These are phyloP conservation scores for Physeter macrocephalus DNA, from an alignment of 2,113 vertebrate genomes.

Conservation along the genomic window DNA sequence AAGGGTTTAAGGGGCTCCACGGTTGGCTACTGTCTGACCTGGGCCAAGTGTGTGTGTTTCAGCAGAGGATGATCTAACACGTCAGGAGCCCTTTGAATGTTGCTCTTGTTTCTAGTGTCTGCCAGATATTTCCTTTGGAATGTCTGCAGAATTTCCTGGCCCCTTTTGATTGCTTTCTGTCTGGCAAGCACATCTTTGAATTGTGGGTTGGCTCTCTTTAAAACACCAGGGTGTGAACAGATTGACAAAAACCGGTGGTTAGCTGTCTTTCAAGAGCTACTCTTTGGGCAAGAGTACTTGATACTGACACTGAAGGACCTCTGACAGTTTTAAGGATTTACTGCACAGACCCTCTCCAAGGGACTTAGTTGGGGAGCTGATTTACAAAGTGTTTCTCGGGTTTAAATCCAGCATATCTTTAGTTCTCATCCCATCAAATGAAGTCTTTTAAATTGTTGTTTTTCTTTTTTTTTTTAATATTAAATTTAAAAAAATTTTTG, in stretches of 20 bases:
- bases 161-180: neutral
- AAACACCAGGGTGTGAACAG: neutral
- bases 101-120: neutral
- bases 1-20: neutral
- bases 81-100: slow-evolving; percentile 24
- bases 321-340: neutral
- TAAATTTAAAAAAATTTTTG: neutral
- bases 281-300: neutral
- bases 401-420: neutral
- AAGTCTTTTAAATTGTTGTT: neutral
- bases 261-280: neutral
- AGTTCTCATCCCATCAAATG: neutral
- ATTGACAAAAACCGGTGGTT: neutral
- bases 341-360: neutral
- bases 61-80: neutral
- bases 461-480: neutral
- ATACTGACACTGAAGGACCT: neutral
- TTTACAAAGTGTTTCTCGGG: neutral
- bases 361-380: neutral
- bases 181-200: slow-evolving; percentile 23
- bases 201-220: neutral
- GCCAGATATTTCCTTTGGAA: slow-evolving; percentile 48
- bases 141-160: slow-evolving; percentile 55
- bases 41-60: neutral
- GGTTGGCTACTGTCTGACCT: neutral